A percentile compares a stretch with the other conserved stretches of the same genome.
phyloP scores from a whole-genome alignment of 2,888 invertebrate species.

The Mythimna vitellina region DNA sequence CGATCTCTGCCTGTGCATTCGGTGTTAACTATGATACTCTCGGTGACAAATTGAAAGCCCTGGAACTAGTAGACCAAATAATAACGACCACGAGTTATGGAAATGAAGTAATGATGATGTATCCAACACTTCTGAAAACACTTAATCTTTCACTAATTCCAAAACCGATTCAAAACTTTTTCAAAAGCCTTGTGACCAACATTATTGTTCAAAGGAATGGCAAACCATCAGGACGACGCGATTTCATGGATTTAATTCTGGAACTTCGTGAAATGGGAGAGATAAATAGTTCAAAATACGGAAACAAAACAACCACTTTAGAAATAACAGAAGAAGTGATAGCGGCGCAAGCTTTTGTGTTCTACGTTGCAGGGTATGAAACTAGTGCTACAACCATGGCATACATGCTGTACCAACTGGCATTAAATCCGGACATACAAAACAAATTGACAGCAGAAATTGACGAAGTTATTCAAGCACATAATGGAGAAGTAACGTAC shows the following conservation, averaged over 20 bases:
- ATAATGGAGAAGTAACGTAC: constrained; percentile 77
- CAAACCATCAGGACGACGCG: constrained; percentile 67
- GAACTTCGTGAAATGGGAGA: constrained; percentile 70
- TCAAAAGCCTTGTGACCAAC: constrained; percentile 64
- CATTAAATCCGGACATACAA: constrained; percentile 77
- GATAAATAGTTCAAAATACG: constrained; percentile 62
- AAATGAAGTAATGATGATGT: constrained; percentile 72
- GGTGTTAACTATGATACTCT: constrained; percentile 70
- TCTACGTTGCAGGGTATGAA: constrained; percentile 85
- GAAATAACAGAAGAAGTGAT: constrained; percentile 75
- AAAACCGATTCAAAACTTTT: constrained; percentile 62
- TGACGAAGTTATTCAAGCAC: constrained; percentile 68
- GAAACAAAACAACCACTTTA: constrained; percentile 49
- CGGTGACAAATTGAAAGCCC: constrained; percentile 50
- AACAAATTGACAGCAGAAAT: constrained; percentile 76
- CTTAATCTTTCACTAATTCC: constrained; percentile 69
- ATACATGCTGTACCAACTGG: constrained; percentile 64
- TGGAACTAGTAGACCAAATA: constrained; percentile 56
- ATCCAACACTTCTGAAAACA: constrained; percentile 70
- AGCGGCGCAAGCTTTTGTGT: constrained; percentile 83
- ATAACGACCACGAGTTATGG: constrained; percentile 48
- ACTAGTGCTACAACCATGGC: constrained; percentile 82
- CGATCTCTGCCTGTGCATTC: constrained; percentile 73
- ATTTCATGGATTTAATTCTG: constrained; percentile 77
- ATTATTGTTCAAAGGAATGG: constrained; percentile 71